Percentiles rank a stretch among this genome's conserved stretches.
Conservation (phyloP, 2,797 vertebrate species). For the Balearica regulorum region DNA sequence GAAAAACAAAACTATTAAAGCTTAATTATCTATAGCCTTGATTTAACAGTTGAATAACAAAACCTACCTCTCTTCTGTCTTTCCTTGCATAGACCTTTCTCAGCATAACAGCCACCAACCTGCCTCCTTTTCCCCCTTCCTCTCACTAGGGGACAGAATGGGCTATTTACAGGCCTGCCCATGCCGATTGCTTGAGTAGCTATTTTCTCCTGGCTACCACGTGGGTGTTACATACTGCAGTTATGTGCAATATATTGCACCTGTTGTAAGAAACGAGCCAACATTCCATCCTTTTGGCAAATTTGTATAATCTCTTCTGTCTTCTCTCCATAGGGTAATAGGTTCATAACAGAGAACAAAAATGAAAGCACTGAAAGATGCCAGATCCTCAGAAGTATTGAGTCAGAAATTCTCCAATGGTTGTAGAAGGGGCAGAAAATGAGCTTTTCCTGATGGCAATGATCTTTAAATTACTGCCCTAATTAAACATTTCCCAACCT, state of each 20-base stretch:
- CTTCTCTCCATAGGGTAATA: background rate
- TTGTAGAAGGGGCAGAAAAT: background rate
- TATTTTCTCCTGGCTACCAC: background rate
- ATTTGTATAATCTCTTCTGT: background rate
- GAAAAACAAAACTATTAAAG: background rate
- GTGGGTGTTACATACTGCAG: background rate
- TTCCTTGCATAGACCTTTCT: background rate
- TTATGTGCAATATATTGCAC: background rate
- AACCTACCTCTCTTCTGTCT: background rate
- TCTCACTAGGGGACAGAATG: background rate
- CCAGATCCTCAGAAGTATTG: background rate
- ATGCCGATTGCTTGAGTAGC: background rate
- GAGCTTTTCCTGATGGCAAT: background rate
- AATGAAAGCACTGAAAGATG: background rate
- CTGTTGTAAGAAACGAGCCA: background rate
- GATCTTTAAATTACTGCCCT: background rate
- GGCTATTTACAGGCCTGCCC: background rate
- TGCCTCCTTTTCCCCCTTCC: background rate
- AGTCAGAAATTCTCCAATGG: background rate
- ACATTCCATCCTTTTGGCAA: background rate
- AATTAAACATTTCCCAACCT: background rate
- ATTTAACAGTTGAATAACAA: background rate
- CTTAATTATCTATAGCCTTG: background rate
- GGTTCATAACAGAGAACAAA: background rate
- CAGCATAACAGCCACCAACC: background rate